Percentiles rank a stretch among this genome's conserved stretches.
Evolutionary conservation across 2,113 vertebrate genomes (phyloP).

Genomic region (Ia io): DNA sequence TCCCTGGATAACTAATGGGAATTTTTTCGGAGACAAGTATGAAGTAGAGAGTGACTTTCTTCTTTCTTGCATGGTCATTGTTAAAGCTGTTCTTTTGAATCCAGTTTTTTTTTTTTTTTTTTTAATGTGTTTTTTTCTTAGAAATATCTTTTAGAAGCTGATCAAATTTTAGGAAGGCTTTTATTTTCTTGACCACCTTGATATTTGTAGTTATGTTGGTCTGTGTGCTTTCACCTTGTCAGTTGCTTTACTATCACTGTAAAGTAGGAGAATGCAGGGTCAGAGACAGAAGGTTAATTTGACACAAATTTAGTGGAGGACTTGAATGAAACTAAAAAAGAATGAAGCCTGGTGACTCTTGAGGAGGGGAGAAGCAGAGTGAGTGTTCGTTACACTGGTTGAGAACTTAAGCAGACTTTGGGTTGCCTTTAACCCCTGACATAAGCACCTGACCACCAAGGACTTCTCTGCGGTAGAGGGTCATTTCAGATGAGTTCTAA

Average conservation of each 20-base stretch:
- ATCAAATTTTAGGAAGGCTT: not conserved
- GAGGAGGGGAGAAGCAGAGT: not conserved
- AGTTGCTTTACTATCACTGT: not conserved
- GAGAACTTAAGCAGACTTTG: not conserved
- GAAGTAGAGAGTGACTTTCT: not conserved
- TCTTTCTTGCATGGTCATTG: not conserved
- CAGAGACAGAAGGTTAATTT: not conserved
- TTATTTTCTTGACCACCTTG: not conserved
- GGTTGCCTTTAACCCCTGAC: not conserved
- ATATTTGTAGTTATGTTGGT: conserved; percentile 1
- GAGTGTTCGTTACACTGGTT: not conserved
- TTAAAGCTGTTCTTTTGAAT: conserved; percentile 6
- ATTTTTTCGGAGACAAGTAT: not conserved
- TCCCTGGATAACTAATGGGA: not conserved
- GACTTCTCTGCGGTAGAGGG: not conserved
- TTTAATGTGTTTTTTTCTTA: not conserved
- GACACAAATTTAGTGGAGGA: not conserved
- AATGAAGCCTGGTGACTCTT: not conserved
- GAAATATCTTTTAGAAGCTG: conserved; percentile 3
- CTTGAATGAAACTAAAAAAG: not conserved
- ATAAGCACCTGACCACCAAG: not conserved
- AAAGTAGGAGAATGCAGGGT: not conserved
- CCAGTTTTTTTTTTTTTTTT: not conserved
- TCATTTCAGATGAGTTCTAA: not conserved
- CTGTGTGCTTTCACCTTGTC: conserved; percentile 9